Evolutionary conservation across 2,797 vertebrate species (phyloP), one percentile per base, ranked within the genome.

Genomic region (Selene dorsalis): DNA sequence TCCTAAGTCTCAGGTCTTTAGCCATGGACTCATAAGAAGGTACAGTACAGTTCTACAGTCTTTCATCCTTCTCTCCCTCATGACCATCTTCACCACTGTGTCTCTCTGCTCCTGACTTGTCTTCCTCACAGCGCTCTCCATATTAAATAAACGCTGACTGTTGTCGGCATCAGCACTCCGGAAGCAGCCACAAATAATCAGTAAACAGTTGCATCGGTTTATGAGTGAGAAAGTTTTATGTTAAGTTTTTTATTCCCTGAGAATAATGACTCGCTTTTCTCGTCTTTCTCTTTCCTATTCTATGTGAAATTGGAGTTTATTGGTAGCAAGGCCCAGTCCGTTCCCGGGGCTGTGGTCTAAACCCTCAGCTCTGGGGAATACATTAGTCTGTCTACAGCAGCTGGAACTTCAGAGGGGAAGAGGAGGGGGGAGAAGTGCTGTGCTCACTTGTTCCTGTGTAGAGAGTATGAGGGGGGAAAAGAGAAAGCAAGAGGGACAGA

Each of bases 381-480:
- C 91, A 94, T 95, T 93, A 94, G 89, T 94, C 90, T 83, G 85
- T 88, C 88, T 88, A 50, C 85, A 84, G 87, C 91, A 90, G 90
- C 88, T 93, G 90, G 89, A 90, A 91, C 90, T 86, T 92, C 79
- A 91, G 85, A 92, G 77, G 64, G 80, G 67, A 88, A 58, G 74
- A 55, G 64, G 56, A 38, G 67, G 59, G 75, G 73, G n/a, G 41
- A 62, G 6, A 64, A 75, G 64, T 52, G 75, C 71, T 79, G 60
- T 17, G 60, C 88, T 91, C 82, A 88, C 90, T 91, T 84, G 79
- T 87, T 88, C 84, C 75, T 84, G 73, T 65, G 70, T 5, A 55
- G 69, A 69, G 60, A 79, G 22, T 67, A 41, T 58, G 66, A 62
- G 65, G 64, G 65, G 64, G 43, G 45, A 58, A 58, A 26, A 48